A percentile compares a stretch with the other conserved stretches of the same genome.
These are phyloP conservation scores for Axinella damicornis DNA, from an alignment of 37 sponge, comb jelly and placozoan genomes.

Conservation along the genomic window DNA sequence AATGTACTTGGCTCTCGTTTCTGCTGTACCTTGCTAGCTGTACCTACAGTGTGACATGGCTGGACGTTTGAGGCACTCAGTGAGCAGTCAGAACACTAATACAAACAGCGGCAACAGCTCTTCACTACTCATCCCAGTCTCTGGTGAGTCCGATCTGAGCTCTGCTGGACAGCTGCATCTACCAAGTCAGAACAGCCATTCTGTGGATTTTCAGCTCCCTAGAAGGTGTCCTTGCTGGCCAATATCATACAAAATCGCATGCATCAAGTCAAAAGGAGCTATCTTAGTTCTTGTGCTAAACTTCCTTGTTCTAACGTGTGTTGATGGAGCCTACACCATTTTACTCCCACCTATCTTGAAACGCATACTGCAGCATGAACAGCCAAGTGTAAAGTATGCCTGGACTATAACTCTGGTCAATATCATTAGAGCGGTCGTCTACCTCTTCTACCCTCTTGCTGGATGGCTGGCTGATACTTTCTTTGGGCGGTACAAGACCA, in stretches of 20 bases:
- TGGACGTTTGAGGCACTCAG: no score
- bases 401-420: no score
- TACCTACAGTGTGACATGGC: neutral
- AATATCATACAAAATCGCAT: neutral
- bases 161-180: no score
- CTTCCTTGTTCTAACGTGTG: constrained; percentile 11
- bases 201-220: no score
- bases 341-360: neutral
- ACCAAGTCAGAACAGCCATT: no score
- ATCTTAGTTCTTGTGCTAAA: constrained; percentile 21
- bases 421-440: no score
- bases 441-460: constrained; percentile 17
- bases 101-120: no score
- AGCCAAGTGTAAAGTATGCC: no score
- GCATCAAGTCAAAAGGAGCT: neutral
- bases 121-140: no score
- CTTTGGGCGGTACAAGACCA: constrained; percentile 18
- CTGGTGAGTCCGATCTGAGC: neutral
- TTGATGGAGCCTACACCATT: neutral
- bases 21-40: neutral
- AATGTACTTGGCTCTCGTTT: neutral
- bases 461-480: constrained; percentile 43
- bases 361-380: no score
- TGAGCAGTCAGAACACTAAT: no score
- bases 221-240: no score